Evolutionary conservation across 2,888 invertebrate species (phyloP).

Genomic region (Sthenelais limicola): DNA sequence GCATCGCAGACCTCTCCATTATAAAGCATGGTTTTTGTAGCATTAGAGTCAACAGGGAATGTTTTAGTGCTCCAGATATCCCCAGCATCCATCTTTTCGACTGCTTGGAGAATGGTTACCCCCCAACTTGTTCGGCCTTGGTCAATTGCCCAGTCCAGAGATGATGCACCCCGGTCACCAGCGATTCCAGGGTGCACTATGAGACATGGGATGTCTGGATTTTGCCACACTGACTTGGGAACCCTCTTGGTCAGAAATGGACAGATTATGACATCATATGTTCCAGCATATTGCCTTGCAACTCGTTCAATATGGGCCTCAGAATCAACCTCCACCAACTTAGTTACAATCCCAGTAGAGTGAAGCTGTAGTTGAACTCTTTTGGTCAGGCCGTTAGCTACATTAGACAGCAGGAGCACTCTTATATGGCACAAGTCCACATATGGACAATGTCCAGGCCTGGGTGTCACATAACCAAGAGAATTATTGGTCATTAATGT

Average conservation of each 20-base stretch:
- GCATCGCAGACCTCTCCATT: neutral
- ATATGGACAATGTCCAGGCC: too few species aligned
- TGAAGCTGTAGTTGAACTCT: neutral
- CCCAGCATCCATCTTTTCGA: slow-evolving; percentile 41
- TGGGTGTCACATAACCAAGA: too few species aligned
- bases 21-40: slow-evolving; percentile 25
- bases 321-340: neutral
- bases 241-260: neutral
- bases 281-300: neutral
- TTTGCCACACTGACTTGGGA: neutral
- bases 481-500: too few species aligned
- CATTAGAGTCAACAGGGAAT: neutral
- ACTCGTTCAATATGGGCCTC: neutral
- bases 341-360: too few species aligned
- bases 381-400: neutral
- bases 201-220: neutral
- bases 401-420: neutral
- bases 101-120: neutral
- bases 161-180: neutral
- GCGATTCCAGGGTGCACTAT: neutral
- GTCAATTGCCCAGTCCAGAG: neutral
- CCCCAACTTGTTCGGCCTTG: neutral
- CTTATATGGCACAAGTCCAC: neutral
- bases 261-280: neutral
- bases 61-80: slow-evolving; percentile 13